Base-by-base conservation (phyloP, 1,140 invertebrate species). In the Achatina immaculata region DNA sequence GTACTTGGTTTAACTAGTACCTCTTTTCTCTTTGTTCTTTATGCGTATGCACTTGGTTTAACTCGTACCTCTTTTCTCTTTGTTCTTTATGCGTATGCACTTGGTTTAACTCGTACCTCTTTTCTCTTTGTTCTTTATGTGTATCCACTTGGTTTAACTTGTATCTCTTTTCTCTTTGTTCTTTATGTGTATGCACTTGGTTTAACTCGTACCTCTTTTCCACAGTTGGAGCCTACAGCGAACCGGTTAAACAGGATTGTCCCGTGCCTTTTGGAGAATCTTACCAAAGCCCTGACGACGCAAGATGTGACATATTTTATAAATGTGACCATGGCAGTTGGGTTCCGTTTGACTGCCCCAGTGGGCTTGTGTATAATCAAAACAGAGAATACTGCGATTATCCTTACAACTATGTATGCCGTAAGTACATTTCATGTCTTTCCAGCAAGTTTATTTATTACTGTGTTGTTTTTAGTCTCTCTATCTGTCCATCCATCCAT, bases 281-380 rank as follows among this genome's bases (percentile, higher is more conserved):
- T 3, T 71, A 42, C 38, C 38, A 43, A n/a, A 14, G 38, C 11
- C 68, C 38, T n/a, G 68, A 71, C 34, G 40, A 43, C 38, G 19
- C 1, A 40, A 42, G 34, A 19, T 71, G 68, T 38, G 42, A 7
- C 38, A 42, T 71, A 4, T 71, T 71, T n/a, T 71, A 71, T n/a
- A 71, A 71, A n/a, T 71, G 68, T 43, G 40, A 42, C 68, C n/a
- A 28, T 38, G 68, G 68, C 14, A 38, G 2, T 7, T 71, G 68
- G 68, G 68, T 71, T 16, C 36, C 40, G 68, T 34, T 34, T 16
- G 40, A 38, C 38, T 71, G 68, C 21, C 68, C 68, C 16, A 4
- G 38, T 43, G 40, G 36, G 2, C 34, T 71, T 1, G 7, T 43
- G 4, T 71, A 11, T n/a, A 71, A 43, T 9, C 6, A 36, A 9